Base-by-base conservation (phyloP, 1,140 invertebrate species). In the Zeugodacus cucurbitae region DNA sequence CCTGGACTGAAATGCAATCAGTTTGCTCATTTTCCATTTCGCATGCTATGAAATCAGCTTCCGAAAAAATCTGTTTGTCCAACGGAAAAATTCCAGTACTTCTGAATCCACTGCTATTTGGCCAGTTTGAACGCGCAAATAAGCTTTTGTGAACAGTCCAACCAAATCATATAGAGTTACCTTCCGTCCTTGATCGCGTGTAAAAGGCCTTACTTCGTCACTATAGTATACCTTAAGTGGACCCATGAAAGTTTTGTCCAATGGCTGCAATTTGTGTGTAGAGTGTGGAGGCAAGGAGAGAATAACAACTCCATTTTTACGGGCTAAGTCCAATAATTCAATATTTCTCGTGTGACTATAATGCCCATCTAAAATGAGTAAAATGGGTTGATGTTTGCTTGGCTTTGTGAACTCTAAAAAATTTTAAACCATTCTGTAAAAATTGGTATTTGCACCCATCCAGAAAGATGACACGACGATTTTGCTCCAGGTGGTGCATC, bases 361-460 rank as follows among this genome's bases (percentile, higher is more conserved):
- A 7, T 41, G 37, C 3, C 17, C 37, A 85, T 85, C 78, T 85
- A 44, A 48, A 6, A 85, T 85, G 29, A 85, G 1, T 0, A 85
- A 44, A 85, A 85, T 10, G 22, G 78, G 32, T 48, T 44, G 8
- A 3, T 44, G 8, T 85, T 41, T n/a, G 7, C 7, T 26, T 48
- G 34, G 34, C 29, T 48, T 44, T 44, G 22, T 37, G 7, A 37
- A 85, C 89, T 86, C 10, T 92, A 88, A 88, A 94, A 94, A 87
- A 91, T 90, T 87, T 91, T 89, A 22, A 94, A 89, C 92, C 93
- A 94, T 87, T 90, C 88, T 8, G 89, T 89, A 89, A 94, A 94
- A 26, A 93, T 85, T 37, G 91, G 88, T 29, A 89, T 87, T 88
- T 91, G 89, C 22, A 94, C 93, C 92, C 91, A 93, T 11, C 92